These are phyloP conservation scores for Pegoplata infirma DNA, from an alignment of 2,888 invertebrate genomes.

Conservation along the genomic window DNA sequence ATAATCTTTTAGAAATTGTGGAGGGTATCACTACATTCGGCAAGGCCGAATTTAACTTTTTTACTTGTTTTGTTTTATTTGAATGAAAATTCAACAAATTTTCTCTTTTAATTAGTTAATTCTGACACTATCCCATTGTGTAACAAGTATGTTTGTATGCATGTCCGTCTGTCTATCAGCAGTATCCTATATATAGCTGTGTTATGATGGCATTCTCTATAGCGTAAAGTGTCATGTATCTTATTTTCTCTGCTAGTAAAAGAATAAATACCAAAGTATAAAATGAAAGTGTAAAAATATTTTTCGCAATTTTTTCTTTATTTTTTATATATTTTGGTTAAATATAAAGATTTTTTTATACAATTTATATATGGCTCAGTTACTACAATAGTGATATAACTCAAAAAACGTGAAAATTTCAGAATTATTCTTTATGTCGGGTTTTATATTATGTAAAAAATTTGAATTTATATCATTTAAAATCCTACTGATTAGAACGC, in stretches of 20 bases:
- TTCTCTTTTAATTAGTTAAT: no score
- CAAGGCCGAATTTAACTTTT: no score
- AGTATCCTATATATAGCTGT: slow-evolving; percentile 18
- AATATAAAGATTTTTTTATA: slow-evolving; percentile 15
- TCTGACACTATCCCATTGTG: not conserved
- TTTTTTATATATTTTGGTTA: slow-evolving; percentile 14
- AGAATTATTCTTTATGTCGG: no score
- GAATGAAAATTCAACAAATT: no score
- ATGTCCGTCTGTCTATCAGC: not conserved
- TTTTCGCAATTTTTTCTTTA: slow-evolving; percentile 30
- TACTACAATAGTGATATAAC: no score
- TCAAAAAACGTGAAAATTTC: no score
- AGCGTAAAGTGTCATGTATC: slow-evolving; percentile 48
- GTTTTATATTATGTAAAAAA: no score
- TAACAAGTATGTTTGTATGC: not conserved
- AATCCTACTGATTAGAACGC: no score
- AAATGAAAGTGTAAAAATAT: slow-evolving; percentile 41
- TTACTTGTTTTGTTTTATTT: no score
- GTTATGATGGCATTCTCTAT: slow-evolving; percentile 49
- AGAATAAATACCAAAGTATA: not conserved
- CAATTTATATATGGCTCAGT: slow-evolving; percentile 30
- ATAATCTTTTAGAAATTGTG: no score
- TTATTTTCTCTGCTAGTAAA: slow-evolving; percentile 10
- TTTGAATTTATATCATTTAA: no score
- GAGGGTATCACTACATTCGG: no score